These are phyloP conservation scores for Saturnia japonica DNA, from an alignment of 2,888 invertebrate genomes.

Conservation along the genomic window DNA sequence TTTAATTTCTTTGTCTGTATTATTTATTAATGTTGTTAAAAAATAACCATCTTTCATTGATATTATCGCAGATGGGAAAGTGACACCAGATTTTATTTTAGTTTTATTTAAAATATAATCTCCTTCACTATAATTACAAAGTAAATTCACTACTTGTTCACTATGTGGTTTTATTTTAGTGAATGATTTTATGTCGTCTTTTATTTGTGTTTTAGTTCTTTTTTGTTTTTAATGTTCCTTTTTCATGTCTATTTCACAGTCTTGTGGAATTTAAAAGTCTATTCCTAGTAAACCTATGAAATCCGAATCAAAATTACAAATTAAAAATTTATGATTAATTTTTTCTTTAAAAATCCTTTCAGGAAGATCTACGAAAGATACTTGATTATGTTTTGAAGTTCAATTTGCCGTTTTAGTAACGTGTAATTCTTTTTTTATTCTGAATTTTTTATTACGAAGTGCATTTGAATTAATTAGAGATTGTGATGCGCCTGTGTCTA, in stretches of 20 bases:
- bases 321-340: slow-evolving; percentile 35
- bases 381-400: slow-evolving; percentile 40
- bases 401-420: slow-evolving; percentile 56
- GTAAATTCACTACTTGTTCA: too few relatives aligned
- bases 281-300: slow-evolving; percentile 36
- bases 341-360: slow-evolving; percentile 30
- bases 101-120: too few relatives aligned
- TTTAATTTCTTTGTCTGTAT: too few relatives aligned
- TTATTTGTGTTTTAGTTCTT: too few relatives aligned
- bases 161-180: too few relatives aligned
- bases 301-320: slow-evolving; percentile 37
- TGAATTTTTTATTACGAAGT: slow-evolving; percentile 17
- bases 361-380: slow-evolving; percentile 28
- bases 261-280: slow-evolving; percentile 29
- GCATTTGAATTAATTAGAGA: slow-evolving; percentile 29
- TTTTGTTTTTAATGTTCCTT: slow-evolving; percentile 29
- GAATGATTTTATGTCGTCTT: too few relatives aligned
- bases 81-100: too few relatives aligned
- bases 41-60: too few relatives aligned
- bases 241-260: slow-evolving; percentile 36
- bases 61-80: too few relatives aligned
- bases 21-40: too few relatives aligned
- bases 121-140: too few relatives aligned
- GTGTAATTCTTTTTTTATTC: slow-evolving; percentile 41
- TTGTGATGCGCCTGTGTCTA: slow-evolving; percentile 35